Evolutionary conservation across 1,140 invertebrate genomes (phyloP), one percentile per base, ranked within the genome.

Genomic region (Drosophila sucinea): DNA sequence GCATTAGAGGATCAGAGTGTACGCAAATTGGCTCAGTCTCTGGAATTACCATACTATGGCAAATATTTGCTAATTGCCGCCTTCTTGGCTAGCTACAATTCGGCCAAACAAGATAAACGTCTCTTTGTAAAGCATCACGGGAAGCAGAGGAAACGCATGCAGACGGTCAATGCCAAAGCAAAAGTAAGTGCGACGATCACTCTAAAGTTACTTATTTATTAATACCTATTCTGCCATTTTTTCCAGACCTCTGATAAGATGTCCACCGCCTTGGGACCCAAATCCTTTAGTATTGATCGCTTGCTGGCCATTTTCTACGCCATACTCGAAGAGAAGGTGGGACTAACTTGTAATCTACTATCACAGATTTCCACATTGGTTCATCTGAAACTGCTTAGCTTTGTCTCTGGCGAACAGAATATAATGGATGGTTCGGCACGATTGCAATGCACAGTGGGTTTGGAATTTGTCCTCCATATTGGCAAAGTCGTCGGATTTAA

Each of bases 241-340:
- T 86, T 82, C 10, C 17, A 92, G 92, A 92, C 92, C n/a, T 71
- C 91, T 0, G 93, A 93, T 41, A 92, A 94, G 91, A 79, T 94
- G 57, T 87, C 84, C 17, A 87, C 84, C 10, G 74, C 71, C 10
- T 91, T 95, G 8, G 96, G 96, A 0, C 97, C 97, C 0, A 96
- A 96, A 92, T 93, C 94, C 0, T 98, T 98, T 87, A 95, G 95
- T 1, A 93, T 98, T 17, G 96, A 98, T 89, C 93, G 98, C 63
- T 93, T 98, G 80, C 91, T 98, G 58, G 96, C 97, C 2, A 98
- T 99, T 79, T 98, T 98, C 92, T 98, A 97, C 93, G 95, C 96
- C 1, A 98, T 99, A 78, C 92, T 97, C 11, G 96, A 97, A 56
- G 96, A 97, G 56, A 96, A 95, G 89, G 95, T 97, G 32, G 95